Base-by-base conservation (phyloP, 2,797 vertebrate species). In the Propithecus perrieri region DNA sequence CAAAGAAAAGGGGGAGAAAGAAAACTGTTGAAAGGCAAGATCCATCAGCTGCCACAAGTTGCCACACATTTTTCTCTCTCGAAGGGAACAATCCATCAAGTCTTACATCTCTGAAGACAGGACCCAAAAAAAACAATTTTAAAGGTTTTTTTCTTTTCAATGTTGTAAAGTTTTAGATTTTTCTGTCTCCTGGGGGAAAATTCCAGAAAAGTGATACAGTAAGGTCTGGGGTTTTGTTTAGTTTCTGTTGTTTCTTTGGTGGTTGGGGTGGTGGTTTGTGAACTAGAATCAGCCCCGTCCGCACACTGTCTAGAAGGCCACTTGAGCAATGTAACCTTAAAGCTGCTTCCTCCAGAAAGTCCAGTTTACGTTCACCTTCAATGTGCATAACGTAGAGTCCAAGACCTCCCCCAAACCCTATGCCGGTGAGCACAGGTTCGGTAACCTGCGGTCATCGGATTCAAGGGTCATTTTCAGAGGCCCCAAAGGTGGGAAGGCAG, bases 341-440 rank as follows among this genome's bases (percentile, higher is more conserved):
- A 41, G 57, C n/a, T 41, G 11, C 71, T 46, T 38, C 28, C 57
- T 75, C 7, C 17, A n/a, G 55, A 72, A 63, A 50, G 35, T 46
- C 20, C 9, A 9, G 0, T 61, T 46, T 26, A 65, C 10, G 17
- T 65, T 65, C 33, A 50, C 76, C 76, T 80, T 50, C 28, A 7
- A 0, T 0, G 1, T 9, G 9, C 30, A 33, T 28, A 7, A 18
- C 1, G 4, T 7, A 2, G 14, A 12, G n/a, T 41, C 76, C 55
- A 22, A 7, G 24, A 4, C 38, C 4, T 18, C 11, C 8, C 71
- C 63, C 41, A 63, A 24, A 11, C 55, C 71, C 14, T 1, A 5
- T 6, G 1, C 14, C 69, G 12, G 1, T 13, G 46, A 43, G 50
- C 17, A 33, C 0, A 55, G 38, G 61, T 38, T 55, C 50, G 50